Evolutionary conservation across 2,888 invertebrate genomes (phyloP).

Genomic region (Nymphalis urticae): DNA sequence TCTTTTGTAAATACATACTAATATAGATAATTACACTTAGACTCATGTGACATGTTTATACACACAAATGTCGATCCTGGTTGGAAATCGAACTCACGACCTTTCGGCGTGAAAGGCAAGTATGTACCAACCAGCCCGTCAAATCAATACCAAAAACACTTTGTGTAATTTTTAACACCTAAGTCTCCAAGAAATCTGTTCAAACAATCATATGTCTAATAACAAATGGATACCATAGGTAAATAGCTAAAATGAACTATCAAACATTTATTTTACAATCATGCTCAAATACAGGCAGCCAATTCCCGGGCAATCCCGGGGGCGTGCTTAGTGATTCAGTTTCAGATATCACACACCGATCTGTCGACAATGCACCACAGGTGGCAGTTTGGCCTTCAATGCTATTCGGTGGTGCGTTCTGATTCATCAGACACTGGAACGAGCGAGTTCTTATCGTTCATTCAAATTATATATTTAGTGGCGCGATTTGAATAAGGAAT

Average conservation of each 20-base stretch:
- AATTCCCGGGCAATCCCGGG: slow-evolving; percentile 38
- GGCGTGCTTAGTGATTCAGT: slow-evolving; percentile 45
- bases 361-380: slow-evolving; percentile 59
- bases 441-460: background rate
- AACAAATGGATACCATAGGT: background rate
- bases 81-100: no score
- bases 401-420: slow-evolving; percentile 24
- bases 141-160: no score
- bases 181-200: background rate
- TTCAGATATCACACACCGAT: slow-evolving; percentile 46
- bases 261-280: slow-evolving; percentile 13
- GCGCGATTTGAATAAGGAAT: no score
- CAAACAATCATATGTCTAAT: background rate
- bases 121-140: no score
- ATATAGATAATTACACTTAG: no score
- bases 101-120: no score
- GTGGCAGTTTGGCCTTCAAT: slow-evolving; percentile 44
- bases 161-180: no score
- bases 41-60: no score
- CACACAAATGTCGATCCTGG: no score
- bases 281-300: slow-evolving; percentile 4
- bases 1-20: no score
- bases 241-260: slow-evolving; percentile 4
- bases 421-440: slow-evolving; percentile 13
- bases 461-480: no score